Evolutionary conservation across 2,797 vertebrate species (phyloP).

Genomic region (Alauda arvensis): DNA sequence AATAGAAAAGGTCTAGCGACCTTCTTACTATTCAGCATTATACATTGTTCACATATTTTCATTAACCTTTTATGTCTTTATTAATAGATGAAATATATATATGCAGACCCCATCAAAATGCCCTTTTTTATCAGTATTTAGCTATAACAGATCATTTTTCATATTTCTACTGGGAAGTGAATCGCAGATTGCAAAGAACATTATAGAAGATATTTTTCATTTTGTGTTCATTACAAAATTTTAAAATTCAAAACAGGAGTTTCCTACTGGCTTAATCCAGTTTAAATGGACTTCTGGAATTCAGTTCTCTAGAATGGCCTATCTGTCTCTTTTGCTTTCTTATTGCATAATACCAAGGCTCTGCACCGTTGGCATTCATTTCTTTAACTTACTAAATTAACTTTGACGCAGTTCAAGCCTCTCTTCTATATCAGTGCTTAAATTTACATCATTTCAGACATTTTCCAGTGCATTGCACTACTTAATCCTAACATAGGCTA

Average conservation of each 20-base stretch:
- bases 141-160: neutral
- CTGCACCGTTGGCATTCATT: neutral
- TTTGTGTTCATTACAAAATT: neutral
- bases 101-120: neutral
- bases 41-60: neutral
- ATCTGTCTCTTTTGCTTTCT: neutral
- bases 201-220: neutral
- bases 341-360: neutral
- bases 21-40: neutral
- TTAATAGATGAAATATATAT: neutral
- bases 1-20: neutral
- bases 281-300: neutral
- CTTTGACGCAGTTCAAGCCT: neutral
- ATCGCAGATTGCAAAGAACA: neutral
- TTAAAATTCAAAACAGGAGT: neutral
- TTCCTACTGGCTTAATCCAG: neutral
- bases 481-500: neutral
- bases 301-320: neutral
- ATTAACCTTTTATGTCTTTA: constrained; percentile 7
- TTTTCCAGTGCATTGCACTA: neutral
- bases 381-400: neutral
- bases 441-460: neutral
- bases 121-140: neutral
- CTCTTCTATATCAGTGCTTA: neutral
- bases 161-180: neutral